Base-by-base conservation (phyloP, 2,113 vertebrate genomes). In the Callaeas wilsoni region DNA sequence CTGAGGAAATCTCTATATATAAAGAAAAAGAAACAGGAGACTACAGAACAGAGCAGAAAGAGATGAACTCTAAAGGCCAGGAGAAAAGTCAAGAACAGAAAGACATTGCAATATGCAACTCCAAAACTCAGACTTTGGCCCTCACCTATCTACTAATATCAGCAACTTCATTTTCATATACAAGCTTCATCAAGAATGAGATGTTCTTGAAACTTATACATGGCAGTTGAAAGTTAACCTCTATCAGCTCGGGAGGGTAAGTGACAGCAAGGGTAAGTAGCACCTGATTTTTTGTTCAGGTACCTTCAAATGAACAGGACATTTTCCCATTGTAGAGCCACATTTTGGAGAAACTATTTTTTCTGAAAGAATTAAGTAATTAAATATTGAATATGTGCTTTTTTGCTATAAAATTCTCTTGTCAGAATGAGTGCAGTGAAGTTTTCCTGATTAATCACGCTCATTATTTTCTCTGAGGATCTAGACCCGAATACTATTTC, bases 71-170 rank as follows among this genome's bases (percentile, higher is more conserved):
- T 26, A 49, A 39, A 87, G n/a, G 29, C 15, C 55, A 39, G 23
- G 29, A 62, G 33, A 65, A 59, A 75, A 75, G 22, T 6, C 23
- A 71, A 7, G 13, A 80, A 13, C 1, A 80, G 11, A 2, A 70
- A 49, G 46, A 69, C 32, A 59, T 0, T 29, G 35, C 32, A 79
- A 39, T 16, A 3, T 13, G 8, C 0, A 0, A 44, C 49, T 16
- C 4, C 20, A 44, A 60, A 81, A 16, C 13, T 27, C 35, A 53
- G 22, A 18, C 39, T 63, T 19, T 19, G 14, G 29, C 10, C 12
- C 46, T 49, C 65, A 49, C 32, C 23, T 5, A 9, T 76, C n/a
- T 32, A 49, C 44, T 20, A 13, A 59, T 0, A 89, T n/a, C 41
- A 78, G n/a, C 26, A 81, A 42, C 23, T 59, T 27, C 17, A 7